Base-by-base conservation (phyloP, 2,797 vertebrate genomes). In the Malacoctenus gilli region DNA sequence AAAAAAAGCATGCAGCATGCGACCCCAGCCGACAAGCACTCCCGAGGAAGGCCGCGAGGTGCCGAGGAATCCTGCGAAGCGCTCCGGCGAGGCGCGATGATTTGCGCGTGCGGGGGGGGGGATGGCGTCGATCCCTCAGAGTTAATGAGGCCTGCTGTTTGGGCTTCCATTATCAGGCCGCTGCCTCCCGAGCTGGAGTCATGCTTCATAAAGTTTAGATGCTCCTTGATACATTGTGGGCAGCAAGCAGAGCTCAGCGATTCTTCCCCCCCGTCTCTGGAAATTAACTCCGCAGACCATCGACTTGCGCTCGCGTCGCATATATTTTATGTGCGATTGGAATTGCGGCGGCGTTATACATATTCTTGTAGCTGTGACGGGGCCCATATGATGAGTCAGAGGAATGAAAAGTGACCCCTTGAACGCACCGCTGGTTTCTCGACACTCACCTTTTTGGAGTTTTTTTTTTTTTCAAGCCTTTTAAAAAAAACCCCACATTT, bases 131-230 rank as follows among this genome's bases (percentile, higher is more conserved):
- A 73, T 82, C 77, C 75, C 72, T 79, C 63, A 50, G 51, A 82
- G 72, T 71, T 81, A 82, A 87, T 79, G 84, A 85, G 68, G 62
- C 78, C 65, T 68, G 47, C 69, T 78, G 76, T 83, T 77, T 79
- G 83, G 74, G 53, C 68, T 71, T 73, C 75, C 58, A 63, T 79
- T 74, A 85, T 82, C 79, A 58, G 67, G 63, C 48, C 5, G 62
- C 68, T 71, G 64, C 69, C 52, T 72, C 63, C 62, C 21, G 42
- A 79, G 51, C 71, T 31, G 14, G 68, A 60, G 61, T 41, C 73
- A 85, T 53, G 74, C 73, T 31, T 77, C 75, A 61, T 82, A 76
- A 80, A 72, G 51, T 81, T 54, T 21, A 37, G 72, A 25, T 16
- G 21, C 66, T 54, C n/a, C 10, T 54, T 75, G 67, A 78, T 72